phyloP scores from a whole-genome alignment of 2,113 vertebrate genomes.

The Paramisgurnus dabryanus region DNA sequence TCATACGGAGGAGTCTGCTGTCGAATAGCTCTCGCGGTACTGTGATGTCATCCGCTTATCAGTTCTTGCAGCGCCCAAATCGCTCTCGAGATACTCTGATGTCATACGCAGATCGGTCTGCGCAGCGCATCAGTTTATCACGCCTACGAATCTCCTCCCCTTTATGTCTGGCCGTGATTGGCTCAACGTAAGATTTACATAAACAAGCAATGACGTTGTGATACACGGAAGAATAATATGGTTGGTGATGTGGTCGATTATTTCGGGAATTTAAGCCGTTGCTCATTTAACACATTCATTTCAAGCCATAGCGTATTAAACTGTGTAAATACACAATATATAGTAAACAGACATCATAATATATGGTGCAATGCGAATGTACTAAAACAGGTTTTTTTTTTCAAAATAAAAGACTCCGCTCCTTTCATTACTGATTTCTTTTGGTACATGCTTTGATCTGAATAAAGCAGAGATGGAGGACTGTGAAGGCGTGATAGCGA shows the following conservation, averaged over 20 bases:
- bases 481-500: constrained; percentile 58
- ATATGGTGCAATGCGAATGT: too few relatives aligned
- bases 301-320: not conserved
- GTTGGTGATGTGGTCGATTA: not conserved
- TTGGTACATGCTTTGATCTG: not conserved
- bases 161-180: not conserved
- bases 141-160: not conserved
- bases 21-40: too few relatives aligned
- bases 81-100: too few relatives aligned
- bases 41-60: too few relatives aligned
- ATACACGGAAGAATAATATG: constrained; percentile 59
- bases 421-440: not conserved
- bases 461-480: not conserved
- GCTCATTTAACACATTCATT: not conserved
- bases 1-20: too few relatives aligned
- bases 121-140: too few relatives aligned
- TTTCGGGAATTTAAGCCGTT: not conserved
- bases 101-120: too few relatives aligned
- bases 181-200: not conserved
- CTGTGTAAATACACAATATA: not conserved
- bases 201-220: constrained; percentile 50
- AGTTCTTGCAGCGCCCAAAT: too few relatives aligned
- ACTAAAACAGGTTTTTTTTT: too few relatives aligned
- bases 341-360: too few relatives aligned
- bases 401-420: not conserved